Conservation (phyloP, 2,888 invertebrate species). For the Mongoloraphidia duomilia region DNA sequence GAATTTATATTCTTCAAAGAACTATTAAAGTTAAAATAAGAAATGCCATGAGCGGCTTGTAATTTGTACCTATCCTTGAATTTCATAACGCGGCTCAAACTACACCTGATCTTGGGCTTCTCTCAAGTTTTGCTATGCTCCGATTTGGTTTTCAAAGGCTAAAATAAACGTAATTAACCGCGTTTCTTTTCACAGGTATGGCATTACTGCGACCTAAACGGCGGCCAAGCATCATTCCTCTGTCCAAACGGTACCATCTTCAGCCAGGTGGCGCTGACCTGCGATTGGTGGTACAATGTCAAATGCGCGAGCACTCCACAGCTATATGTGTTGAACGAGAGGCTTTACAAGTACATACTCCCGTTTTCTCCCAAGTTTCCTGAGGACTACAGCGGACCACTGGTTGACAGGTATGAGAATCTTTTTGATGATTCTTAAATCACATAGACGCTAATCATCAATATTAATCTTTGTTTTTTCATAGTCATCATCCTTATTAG, state of each 20-base stretch:
- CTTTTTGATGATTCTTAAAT: not conserved
- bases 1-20: no score
- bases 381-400: conserved; percentile 76
- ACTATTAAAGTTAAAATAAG: no score
- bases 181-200: conserved; percentile 46
- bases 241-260: conserved; percentile 86
- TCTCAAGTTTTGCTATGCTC: no score
- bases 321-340: conserved; percentile 74
- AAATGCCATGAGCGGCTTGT: no score
- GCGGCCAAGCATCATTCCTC: conserved; percentile 77
- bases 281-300: conserved; percentile 91
- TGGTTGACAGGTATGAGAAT: conserved; percentile 60
- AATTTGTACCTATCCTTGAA: no score
- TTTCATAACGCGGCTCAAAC: no score
- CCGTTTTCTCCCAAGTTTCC: conserved; percentile 80
- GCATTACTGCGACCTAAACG: conserved; percentile 85
- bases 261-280: conserved; percentile 75
- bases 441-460: no score
- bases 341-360: conserved; percentile 75
- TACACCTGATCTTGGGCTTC: no score
- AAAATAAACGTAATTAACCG: no score
- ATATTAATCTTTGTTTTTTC: no score
- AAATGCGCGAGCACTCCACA: conserved; percentile 71
- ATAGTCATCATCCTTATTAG: no score
- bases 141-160: no score